phyloP scores from a whole-genome alignment of 1,140 invertebrate species.

The Ips typographus region DNA sequence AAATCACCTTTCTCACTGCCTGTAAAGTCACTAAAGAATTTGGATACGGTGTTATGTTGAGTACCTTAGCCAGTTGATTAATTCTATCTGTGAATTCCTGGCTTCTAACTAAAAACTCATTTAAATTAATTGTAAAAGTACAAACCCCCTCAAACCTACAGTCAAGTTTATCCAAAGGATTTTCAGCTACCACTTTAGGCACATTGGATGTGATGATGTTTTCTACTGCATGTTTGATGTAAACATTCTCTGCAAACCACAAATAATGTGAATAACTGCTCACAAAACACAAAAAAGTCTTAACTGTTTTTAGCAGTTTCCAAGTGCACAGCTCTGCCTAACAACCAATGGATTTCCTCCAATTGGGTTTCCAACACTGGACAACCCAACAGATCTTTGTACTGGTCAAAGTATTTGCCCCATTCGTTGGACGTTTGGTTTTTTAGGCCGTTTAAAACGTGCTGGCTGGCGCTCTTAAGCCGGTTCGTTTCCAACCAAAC shows the following conservation, averaged over 20 bases:
- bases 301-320: conserved; percentile 82
- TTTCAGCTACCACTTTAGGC: conserved; percentile 72
- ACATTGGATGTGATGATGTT: conserved; percentile 59
- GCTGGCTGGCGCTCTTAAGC: conserved; percentile 85
- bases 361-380: conserved; percentile 55
- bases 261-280: conserved; percentile 24
- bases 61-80: conserved; percentile 70
- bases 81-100: conserved; percentile 83
- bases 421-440: conserved; percentile 67
- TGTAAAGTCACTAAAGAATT: conserved; percentile 77
- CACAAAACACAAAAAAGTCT: conserved; percentile 37
- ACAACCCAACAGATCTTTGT: conserved; percentile 73
- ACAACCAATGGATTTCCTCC: conserved; percentile 83
- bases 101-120: conserved; percentile 70
- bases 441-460: conserved; percentile 73
- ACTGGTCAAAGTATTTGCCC: conserved; percentile 72
- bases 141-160: conserved; percentile 63
- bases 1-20: conserved; percentile 70
- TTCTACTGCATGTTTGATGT: conserved; percentile 65
- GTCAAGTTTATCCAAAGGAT: conserved; percentile 81
- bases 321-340: conserved; percentile 78
- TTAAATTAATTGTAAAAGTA: no score
- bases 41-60: conserved; percentile 79
- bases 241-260: conserved; percentile 67
- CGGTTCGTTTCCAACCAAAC: conserved; percentile 94